Percentiles rank a stretch among this genome's conserved stretches.
Evolutionary conservation across 1,140 invertebrate genomes (phyloP).

Genomic region (Bombus huntii): DNA sequence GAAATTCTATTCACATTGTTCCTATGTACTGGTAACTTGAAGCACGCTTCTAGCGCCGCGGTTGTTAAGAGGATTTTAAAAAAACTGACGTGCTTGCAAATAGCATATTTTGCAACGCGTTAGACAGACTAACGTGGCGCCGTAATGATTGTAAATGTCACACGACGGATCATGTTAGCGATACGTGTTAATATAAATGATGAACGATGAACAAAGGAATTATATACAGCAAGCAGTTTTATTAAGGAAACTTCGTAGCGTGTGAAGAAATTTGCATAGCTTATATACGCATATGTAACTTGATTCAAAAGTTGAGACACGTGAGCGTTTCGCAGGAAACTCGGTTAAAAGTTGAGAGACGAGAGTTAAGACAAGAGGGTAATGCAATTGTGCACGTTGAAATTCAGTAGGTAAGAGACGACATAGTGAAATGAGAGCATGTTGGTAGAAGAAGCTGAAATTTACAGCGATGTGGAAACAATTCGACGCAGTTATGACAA

Average conservation of each 20-base stretch:
- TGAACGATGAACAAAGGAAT: not conserved
- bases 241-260: not conserved
- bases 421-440: not conserved
- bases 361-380: not conserved
- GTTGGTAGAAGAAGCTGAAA: not conserved
- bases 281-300: slow-evolving; percentile 1
- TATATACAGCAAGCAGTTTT: no score
- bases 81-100: slow-evolving; percentile 10
- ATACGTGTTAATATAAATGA: not conserved
- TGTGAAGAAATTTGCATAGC: not conserved
- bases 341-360: slow-evolving; percentile 12
- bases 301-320: not conserved
- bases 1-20: slow-evolving; percentile 46
- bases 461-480: no score
- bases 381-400: slow-evolving; percentile 13
- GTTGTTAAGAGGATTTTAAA: not conserved
- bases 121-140: not conserved
- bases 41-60: not conserved
- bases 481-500: not conserved
- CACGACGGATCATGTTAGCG: no score
- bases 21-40: not conserved
- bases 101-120: not conserved
- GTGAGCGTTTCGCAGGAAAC: not conserved
- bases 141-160: not conserved
- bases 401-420: slow-evolving; percentile 13